phyloP scores from a whole-genome alignment of 1,140 invertebrate genomes.

The Drosophila setifemur region DNA sequence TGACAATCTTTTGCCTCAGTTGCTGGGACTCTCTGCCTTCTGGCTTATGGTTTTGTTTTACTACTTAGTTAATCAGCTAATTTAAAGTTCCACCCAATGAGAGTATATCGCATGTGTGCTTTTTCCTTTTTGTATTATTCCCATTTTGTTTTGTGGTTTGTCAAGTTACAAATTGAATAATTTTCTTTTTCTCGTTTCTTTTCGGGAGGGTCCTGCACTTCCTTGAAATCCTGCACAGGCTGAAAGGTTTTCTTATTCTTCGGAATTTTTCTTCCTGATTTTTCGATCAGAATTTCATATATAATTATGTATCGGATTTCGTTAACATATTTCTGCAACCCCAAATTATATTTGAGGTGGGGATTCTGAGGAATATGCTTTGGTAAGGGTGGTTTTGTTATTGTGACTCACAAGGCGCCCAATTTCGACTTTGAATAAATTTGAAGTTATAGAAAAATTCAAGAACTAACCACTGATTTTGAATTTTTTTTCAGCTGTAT shows the following conservation, averaged over 20 bases:
- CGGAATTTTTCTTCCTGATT: slow-evolving; percentile 1
- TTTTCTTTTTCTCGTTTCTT: neutral
- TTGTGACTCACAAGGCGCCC: slow-evolving; percentile 24
- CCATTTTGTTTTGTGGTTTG: slow-evolving; percentile 27
- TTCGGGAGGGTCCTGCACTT: neutral
- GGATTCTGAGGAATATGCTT: neutral
- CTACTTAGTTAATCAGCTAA: slow-evolving; percentile 78
- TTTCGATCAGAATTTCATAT: slow-evolving; percentile 23
- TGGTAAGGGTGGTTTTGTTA: neutral
- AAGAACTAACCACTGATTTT: too few relatives aligned
- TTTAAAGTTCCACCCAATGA: slow-evolving; percentile 55
- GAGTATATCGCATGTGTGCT: neutral
- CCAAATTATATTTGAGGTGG: slow-evolving; percentile 5
- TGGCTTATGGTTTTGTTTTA: slow-evolving; percentile 71
- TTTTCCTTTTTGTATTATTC: slow-evolving; percentile 14
- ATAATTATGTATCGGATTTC: slow-evolving; percentile 31
- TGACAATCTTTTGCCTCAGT: slow-evolving; percentile 39
- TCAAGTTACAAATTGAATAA: slow-evolving; percentile 41
- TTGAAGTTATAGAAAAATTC: too few relatives aligned
- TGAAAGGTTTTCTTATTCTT: slow-evolving; percentile 11
- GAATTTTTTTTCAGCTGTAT: neutral
- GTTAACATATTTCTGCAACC: slow-evolving; percentile 14
- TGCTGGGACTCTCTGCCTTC: slow-evolving; percentile 15
- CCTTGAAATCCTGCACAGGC: slow-evolving; percentile 16
- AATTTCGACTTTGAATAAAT: too few relatives aligned